Evolutionary conservation across 2,113 vertebrate species (phyloP), one percentile per base, ranked within the genome.

Genomic region (Dissostichus mawsoni): DNA sequence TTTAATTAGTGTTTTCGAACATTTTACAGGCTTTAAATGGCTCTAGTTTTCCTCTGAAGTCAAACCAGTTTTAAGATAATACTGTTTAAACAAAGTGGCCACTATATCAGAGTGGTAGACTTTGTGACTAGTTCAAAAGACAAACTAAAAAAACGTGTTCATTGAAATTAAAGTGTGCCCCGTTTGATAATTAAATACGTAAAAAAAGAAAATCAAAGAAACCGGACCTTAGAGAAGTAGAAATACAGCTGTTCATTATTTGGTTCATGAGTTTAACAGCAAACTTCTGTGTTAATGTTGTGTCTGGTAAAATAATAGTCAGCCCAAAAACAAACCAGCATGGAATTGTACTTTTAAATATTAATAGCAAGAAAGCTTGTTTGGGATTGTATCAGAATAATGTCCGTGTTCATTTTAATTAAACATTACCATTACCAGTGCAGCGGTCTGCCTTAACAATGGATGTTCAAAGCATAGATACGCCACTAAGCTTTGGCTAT

Each of bases 21-120:
- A 56, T 67, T 20, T 55, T 7, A 18, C 36, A 23, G 11, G 25
- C 61, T 71, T 69, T 50, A 76, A 67, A 50, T 58, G 9, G 68
- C 51, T 53, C 12, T 1, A 18, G 20, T 69, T 36, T 11, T 1
- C 9, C n/a, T 65, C n/a, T 48, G 69, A 41, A 69, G 85, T 76
- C 67, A 83, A 83, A 79, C 77, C 51, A 44, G 73, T 85, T 82
- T 66, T 11, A 18, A 58, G 52, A 64, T 56, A 68, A 69, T 51
- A 9, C 3, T 69, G 69, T 85, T 82, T 63, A 77, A 82, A 82
- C 68, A 82, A 61, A 69, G 16, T 61, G 48, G 20, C 12, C 25
- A 44, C 58, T 41, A 20, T 41, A 6, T 11, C 29, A 74, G 2
- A 36, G 29, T 4, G 29, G 4, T 4, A 29, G 45, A 57, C 41